Conservation (phyloP, 35 echinoderm and acorn worm genomes). For the Lytechinus variegatus region DNA sequence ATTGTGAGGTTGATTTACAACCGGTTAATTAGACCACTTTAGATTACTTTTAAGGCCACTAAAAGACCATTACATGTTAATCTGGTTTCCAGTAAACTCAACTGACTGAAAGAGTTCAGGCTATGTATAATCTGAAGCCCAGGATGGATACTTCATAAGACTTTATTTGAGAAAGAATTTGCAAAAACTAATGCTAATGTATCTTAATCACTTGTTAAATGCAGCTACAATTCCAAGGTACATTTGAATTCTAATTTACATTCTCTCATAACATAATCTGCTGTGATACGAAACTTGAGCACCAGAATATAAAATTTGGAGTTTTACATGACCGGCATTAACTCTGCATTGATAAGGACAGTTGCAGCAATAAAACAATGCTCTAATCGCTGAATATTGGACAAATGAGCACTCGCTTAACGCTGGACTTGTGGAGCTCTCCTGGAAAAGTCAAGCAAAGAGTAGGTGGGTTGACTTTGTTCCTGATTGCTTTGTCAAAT, state of each 20-base stretch:
- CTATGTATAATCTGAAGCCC: too few species aligned
- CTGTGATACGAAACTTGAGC: neutral
- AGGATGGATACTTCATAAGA: too few species aligned
- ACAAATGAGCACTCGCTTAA: neutral
- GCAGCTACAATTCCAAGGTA: neutral
- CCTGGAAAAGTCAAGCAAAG: neutral
- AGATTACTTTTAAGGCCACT: too few species aligned
- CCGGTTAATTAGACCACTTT: too few species aligned
- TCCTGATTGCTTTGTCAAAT: neutral
- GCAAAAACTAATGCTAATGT: neutral
- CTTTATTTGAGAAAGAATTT: neutral
- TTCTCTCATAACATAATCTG: neutral
- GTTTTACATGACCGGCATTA: neutral
- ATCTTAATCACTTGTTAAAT: neutral
- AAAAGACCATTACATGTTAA: too few species aligned
- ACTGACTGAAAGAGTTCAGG: too few species aligned
- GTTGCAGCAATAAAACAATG: conserved; percentile 1
- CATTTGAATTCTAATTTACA: neutral
- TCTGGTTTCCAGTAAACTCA: too few species aligned
- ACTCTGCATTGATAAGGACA: neutral
- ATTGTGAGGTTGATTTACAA: too few species aligned
- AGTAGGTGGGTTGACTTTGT: conserved; percentile 11
- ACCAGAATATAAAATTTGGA: neutral
- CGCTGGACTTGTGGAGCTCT: neutral
- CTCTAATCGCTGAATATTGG: conserved; percentile 17